phyloP scores from a whole-genome alignment of 53 echinoderm and acorn worm species.

The Echinometra lucunter region DNA sequence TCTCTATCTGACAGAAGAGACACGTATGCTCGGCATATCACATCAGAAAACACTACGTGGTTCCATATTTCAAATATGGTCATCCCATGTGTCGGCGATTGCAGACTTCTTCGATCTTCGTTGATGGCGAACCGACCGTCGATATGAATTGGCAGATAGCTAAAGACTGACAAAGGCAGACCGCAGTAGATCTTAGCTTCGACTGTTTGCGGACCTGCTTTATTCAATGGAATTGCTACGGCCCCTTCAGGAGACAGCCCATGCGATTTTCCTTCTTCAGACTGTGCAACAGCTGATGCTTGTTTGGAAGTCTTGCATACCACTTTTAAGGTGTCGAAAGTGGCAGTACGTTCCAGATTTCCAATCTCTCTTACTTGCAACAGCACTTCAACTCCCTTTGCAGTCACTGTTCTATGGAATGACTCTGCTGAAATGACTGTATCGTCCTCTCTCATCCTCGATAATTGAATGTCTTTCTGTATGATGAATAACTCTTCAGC shows the following conservation, averaged over 20 bases:
- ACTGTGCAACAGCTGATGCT: neutral
- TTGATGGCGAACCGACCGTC: conserved; percentile 73
- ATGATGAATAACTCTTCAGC: conserved; percentile 44
- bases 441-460: neutral
- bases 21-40: conserved; percentile 67
- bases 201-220: neutral
- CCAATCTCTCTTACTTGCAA: neutral
- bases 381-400: conserved; percentile 23
- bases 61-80: conserved; percentile 63
- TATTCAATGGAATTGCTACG: conserved; percentile 27
- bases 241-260: conserved; percentile 50
- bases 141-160: conserved; percentile 71
- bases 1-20: conserved; percentile 49
- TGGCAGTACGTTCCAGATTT: neutral
- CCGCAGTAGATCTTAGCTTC: conserved; percentile 56
- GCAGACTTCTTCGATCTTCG: conserved; percentile 67
- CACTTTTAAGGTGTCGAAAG: conserved; percentile 3
- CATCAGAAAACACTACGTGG: conserved; percentile 45
- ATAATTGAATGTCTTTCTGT: neutral
- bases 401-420: neutral
- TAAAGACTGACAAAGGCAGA: conserved; percentile 65
- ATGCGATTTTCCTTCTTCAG: neutral
- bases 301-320: neutral
- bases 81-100: neutral
- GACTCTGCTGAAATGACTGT: conserved; percentile 3